Percentiles rank a stretch among this genome's conserved stretches.
These are phyloP conservation scores for Setophaga kirtlandii DNA, from an alignment of 2,113 vertebrate genomes.

Conservation along the genomic window DNA sequence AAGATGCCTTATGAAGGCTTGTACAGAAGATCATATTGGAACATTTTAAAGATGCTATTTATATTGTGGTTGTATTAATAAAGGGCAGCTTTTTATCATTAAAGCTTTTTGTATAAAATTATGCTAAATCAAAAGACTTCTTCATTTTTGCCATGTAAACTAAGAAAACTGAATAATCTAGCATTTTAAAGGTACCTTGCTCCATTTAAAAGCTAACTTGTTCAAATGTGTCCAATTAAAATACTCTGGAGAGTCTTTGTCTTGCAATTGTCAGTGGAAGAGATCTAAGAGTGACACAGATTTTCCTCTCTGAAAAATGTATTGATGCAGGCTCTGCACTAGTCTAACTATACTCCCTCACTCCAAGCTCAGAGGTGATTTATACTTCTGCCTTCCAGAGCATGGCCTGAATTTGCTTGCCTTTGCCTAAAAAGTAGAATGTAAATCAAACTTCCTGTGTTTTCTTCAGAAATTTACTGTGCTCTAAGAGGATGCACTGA, in stretches of 20 bases:
- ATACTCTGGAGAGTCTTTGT: neutral
- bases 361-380: neutral
- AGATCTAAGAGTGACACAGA: neutral
- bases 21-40: neutral
- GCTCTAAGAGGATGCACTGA: neutral
- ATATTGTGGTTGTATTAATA: neutral
- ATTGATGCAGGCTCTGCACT: neutral
- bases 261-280: neutral
- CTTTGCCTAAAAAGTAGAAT: neutral
- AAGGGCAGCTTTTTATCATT: neutral
- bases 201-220: neutral
- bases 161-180: neutral
- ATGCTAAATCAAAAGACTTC: neutral
- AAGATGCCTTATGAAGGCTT: neutral
- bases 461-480: neutral
- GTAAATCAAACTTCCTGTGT: neutral
- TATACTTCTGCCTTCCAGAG: neutral
- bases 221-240: neutral
- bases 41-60: neutral
- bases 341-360: neutral
- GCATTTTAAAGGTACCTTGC: neutral
- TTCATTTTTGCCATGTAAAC: neutral
- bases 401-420: neutral
- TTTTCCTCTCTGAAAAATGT: neutral
- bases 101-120: neutral